phyloP scores from a whole-genome alignment of 2,113 vertebrate species.

The Numenius arquata region DNA sequence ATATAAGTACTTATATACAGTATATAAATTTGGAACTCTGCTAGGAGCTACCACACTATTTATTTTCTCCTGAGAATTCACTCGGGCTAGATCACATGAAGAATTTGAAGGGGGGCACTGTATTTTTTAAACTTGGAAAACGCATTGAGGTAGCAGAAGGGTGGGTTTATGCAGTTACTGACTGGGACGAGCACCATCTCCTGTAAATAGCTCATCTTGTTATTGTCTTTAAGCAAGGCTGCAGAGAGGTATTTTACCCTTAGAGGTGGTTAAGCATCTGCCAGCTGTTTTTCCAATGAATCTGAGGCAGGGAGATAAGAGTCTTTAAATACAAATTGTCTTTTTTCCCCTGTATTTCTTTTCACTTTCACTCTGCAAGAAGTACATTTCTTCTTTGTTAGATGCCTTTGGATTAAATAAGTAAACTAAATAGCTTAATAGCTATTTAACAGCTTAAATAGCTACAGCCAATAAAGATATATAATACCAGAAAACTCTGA shows the following conservation, averaged over 20 bases:
- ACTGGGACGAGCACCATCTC: not conserved
- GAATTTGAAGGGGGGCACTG: not conserved
- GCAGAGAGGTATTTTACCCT: not conserved
- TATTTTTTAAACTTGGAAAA: not conserved
- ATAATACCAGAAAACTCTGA: not conserved
- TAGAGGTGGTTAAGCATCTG: not conserved
- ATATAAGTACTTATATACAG: not conserved
- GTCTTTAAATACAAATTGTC: not conserved
- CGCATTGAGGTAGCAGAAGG: not conserved
- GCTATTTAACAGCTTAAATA: not conserved
- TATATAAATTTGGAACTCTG: not conserved
- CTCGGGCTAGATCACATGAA: not conserved
- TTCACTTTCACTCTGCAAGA: not conserved
- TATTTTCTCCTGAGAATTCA: not conserved
- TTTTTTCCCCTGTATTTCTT: not conserved
- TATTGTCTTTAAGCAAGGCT: not conserved
- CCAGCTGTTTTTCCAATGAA: not conserved
- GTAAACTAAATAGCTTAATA: not conserved
- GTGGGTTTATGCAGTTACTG: not conserved
- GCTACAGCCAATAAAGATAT: not conserved
- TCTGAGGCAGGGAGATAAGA: not conserved
- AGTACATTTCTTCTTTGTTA: not conserved
- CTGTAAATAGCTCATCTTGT: not conserved
- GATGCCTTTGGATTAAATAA: not conserved
- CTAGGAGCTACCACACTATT: not conserved